phyloP scores from a whole-genome alignment of 1,140 invertebrate species.

The Bombus huntii region DNA sequence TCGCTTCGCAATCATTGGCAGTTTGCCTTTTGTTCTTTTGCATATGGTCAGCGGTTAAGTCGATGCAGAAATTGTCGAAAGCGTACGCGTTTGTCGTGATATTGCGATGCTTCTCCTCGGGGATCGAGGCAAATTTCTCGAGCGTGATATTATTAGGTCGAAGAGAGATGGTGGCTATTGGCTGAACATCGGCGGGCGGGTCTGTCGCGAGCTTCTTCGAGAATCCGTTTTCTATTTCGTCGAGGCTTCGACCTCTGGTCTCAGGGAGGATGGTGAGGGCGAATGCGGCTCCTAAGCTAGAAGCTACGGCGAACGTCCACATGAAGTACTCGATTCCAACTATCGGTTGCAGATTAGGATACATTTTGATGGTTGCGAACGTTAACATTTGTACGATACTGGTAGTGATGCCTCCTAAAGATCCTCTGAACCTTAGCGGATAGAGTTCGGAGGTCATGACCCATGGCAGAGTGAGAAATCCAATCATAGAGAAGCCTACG shows the following conservation, averaged over 20 bases:
- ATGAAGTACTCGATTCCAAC: slow-evolving; percentile 88
- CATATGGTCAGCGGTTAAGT: slow-evolving; percentile 60
- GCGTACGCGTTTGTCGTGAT: slow-evolving; percentile 62
- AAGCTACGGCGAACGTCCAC: slow-evolving; percentile 89
- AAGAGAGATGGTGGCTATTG: slow-evolving; percentile 25
- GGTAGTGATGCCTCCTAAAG: slow-evolving; percentile 87
- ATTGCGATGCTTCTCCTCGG: slow-evolving; percentile 69
- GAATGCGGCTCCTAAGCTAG: slow-evolving; percentile 86
- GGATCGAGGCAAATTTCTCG: slow-evolving; percentile 69
- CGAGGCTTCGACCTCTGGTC: slow-evolving; percentile 90
- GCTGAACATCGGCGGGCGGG: neutral
- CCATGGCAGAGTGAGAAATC: slow-evolving; percentile 89
- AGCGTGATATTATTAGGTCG: slow-evolving; percentile 69
- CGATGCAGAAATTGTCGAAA: slow-evolving; percentile 75
- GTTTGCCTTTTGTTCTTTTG: slow-evolving; percentile 39
- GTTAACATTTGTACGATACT: slow-evolving; percentile 88
- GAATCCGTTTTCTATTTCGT: slow-evolving; percentile 89
- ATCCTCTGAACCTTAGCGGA: slow-evolving; percentile 86
- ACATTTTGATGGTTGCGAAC: slow-evolving; percentile 88
- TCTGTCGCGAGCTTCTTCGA: slow-evolving; percentile 60
- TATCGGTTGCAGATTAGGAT: slow-evolving; percentile 84
- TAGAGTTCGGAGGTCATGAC: slow-evolving; percentile 90
- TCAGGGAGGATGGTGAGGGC: slow-evolving; percentile 89
- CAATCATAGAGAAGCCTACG: slow-evolving; percentile 89
- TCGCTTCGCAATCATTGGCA: neutral